Base-by-base conservation (phyloP, 2,888 invertebrate genomes). In the Scrobipalpa costella region DNA sequence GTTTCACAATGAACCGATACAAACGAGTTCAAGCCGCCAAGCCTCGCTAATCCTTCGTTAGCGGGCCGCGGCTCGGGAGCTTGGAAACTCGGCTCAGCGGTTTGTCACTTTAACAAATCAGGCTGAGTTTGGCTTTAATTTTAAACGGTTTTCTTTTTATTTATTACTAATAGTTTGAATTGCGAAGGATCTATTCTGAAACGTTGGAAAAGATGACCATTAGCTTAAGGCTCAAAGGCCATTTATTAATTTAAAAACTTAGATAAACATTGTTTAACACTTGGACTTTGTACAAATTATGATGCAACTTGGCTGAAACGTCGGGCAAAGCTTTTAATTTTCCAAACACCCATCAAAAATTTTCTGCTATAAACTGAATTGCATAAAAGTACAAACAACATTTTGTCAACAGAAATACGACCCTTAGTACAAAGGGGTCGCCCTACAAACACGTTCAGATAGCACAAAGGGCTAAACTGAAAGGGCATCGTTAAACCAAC, bases 401-500 rank as follows among this genome's bases (percentile, higher is more conserved):
- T 50, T 49, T 27, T 34, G 11, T 33, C n/a, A 55, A 55, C 55
- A 55, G 34, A 55, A 21, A n/a, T 8, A 15, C 34, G n/a, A 1
- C 33, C 27, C 27, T 33, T 55, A 55, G n/a, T n/a, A n/a, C 34
- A 55, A 55, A 55, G 34, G 34, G 34, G 5, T 0, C 55, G 15
- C 55, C 11, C 15, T 15, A 55, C 27, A 55, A 55, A 55, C 15
- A n/a, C 34, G 27, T 15, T n/a, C 55, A 8, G 15, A 55, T 34
- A 5, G 13, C 34, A 34, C 55, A 55, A 55, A 55, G 55, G 55
- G 55, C 34, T 33, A 27, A 55, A 55, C 55, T 55, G n/a, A 55
- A 49, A 55, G 55, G 19, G 55, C 34, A 34, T 55, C 55, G 55
- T 55, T 55, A 55, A 50, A n/a, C 15, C 55, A 27, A 27, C 55